Conservation (phyloP, 2,888 invertebrate genomes). For the Limulus polyphemus region DNA sequence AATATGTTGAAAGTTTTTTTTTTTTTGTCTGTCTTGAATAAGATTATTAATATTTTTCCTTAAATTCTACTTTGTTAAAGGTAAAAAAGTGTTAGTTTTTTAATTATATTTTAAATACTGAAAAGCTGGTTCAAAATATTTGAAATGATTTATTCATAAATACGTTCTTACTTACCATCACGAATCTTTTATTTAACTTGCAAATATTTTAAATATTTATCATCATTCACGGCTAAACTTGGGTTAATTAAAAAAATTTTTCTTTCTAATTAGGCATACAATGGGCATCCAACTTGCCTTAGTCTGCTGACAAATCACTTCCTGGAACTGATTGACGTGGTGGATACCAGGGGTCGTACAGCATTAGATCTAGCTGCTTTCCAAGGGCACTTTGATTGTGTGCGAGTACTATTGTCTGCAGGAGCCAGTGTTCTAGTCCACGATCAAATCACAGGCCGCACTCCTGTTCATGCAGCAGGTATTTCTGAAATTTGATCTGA, state of each 20-base stretch:
- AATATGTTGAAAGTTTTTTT: too few relatives aligned
- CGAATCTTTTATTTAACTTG: too few relatives aligned
- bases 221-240: too few relatives aligned
- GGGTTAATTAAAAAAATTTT: not conserved
- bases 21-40: too few relatives aligned
- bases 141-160: too few relatives aligned
- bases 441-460: slow-evolving; percentile 40
- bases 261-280: not conserved
- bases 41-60: too few relatives aligned
- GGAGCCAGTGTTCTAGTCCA: slow-evolving; percentile 46
- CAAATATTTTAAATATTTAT: too few relatives aligned
- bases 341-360: slow-evolving; percentile 37
- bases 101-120: too few relatives aligned
- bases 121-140: too few relatives aligned
- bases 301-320: slow-evolving; percentile 6
- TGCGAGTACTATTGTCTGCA: slow-evolving; percentile 44
- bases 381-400: slow-evolving; percentile 46
- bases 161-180: too few relatives aligned
- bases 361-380: slow-evolving; percentile 48
- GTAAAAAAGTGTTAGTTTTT: too few relatives aligned
- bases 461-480: slow-evolving; percentile 46
- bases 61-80: too few relatives aligned
- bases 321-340: slow-evolving; percentile 7
- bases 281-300: slow-evolving; percentile 5
- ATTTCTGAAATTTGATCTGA: not conserved